phyloP scores from a whole-genome alignment of 1,140 invertebrate species.

The Aphaenogaster ashmeadi region DNA sequence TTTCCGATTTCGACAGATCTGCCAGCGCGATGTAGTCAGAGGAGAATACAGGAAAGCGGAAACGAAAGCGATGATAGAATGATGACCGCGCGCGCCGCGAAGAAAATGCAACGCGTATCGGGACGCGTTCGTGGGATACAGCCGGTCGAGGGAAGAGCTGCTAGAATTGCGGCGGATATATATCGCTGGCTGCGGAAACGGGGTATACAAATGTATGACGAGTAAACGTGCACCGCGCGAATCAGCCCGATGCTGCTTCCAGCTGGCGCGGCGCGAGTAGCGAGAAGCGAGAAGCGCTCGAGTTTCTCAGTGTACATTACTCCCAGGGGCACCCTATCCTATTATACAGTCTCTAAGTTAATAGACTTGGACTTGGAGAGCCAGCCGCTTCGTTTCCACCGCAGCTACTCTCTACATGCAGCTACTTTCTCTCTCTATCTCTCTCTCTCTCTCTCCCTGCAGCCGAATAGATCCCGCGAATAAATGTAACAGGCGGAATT shows the following conservation, averaged over 20 bases:
- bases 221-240: constrained; percentile 42
- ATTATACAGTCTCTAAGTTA: constrained; percentile 80
- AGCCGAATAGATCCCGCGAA: constrained; percentile 60
- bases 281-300: constrained; percentile 19
- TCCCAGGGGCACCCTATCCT: constrained; percentile 75
- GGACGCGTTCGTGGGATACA: background rate
- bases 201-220: constrained; percentile 58
- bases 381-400: constrained; percentile 49
- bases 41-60: background rate
- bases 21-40: background rate
- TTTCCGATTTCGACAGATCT: constrained; percentile 32
- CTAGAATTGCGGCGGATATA: constrained; percentile 41
- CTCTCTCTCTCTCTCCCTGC: background rate
- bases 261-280: constrained; percentile 61
- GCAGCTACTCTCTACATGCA: constrained; percentile 24
- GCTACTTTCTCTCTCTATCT: background rate
- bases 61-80: constrained; percentile 47
- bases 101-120: constrained; percentile 40
- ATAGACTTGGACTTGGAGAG: constrained; percentile 79
- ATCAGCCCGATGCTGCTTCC: constrained; percentile 39
- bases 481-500: constrained; percentile 74
- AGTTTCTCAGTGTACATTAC: constrained; percentile 75
- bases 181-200: constrained; percentile 36
- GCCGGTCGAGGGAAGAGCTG: background rate
- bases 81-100: constrained; percentile 29